Evolutionary conservation across 2,113 vertebrate genomes (phyloP), one percentile per base, ranked within the genome.

Genomic region (Corvus moneduloides): DNA sequence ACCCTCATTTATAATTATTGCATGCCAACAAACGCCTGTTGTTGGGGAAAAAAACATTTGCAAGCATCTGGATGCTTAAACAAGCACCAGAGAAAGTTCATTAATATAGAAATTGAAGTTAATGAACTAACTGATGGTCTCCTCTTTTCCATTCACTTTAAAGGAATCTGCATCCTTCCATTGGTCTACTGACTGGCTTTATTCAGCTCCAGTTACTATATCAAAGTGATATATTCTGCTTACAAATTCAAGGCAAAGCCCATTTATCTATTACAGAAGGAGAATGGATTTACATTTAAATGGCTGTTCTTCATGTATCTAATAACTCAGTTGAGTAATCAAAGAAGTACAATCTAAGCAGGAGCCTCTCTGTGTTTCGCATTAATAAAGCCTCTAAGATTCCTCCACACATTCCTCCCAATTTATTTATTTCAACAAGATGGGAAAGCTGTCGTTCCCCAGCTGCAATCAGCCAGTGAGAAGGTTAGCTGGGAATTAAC

Each of bases 101-200:
- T 91, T 96, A 89, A 89, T 93, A 83, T 39, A 89, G 43, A 96
- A 97, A 95, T 64, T 87, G 92, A 83, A 95, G 96, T 92, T 96
- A 96, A 96, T 90, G 95, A 96, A 95, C 49, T 69, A 79, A 28
- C 48, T n/a, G 35, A 67, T 63, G 78, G 77, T 41, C 76, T 72
- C 46, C 32, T 73, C n/a, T 63, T 35, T 52, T 87, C n/a, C 84
- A 33, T 69, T 27, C 13, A 8, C 72, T 93, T 97, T 80, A 88
- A 66, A 86, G 76, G 71, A 54, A 74, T 11, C n/a, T 18, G 0
- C 48, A 37, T 66, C 90, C 63, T 89, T 64, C 88, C 24, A 71
- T 74, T 76, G 78, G 51, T 84, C 80, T 73, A 46, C 63, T 37
- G 92, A 27, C 93, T 79, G 10, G 67, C 68, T 93, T 94, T 72